Conservation (phyloP, 2,113 vertebrate genomes). For the Lipophrys pholis region DNA sequence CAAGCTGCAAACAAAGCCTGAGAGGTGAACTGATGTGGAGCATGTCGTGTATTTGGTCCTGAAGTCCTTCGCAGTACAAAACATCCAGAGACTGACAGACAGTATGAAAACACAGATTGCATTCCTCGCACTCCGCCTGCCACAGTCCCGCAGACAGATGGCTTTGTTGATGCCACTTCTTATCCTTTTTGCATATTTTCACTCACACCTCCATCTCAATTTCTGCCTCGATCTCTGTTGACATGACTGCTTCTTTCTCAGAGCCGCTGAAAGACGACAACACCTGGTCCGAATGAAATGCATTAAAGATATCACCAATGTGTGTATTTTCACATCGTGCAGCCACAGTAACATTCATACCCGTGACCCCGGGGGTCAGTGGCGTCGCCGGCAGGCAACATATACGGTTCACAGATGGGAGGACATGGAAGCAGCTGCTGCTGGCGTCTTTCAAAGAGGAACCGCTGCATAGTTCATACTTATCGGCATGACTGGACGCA, state of each 20-base stretch:
- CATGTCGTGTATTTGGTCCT: neutral
- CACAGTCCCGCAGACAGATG: slow-evolving; percentile 28
- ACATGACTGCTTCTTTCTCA: neutral
- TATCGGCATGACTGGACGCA: slow-evolving; percentile 37
- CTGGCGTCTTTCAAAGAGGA: slow-evolving; percentile 38
- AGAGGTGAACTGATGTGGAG: neutral
- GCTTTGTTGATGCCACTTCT: slow-evolving; percentile 25
- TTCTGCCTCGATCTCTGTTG: slow-evolving; percentile 2
- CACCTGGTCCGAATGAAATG: slow-evolving; percentile 54
- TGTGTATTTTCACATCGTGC: slow-evolving; percentile 52
- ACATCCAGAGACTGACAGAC: slow-evolving; percentile 18
- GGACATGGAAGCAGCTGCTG: slow-evolving; percentile 60
- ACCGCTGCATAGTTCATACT: slow-evolving; percentile 22
- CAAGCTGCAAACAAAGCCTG: slow-evolving; percentile 8
- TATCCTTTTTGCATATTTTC: slow-evolving; percentile 15
- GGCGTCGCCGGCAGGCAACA: slow-evolving; percentile 44
- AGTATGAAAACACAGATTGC: slow-evolving; percentile 39
- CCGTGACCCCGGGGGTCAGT: slow-evolving; percentile 56
- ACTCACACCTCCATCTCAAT: slow-evolving; percentile 16
- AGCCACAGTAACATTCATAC: slow-evolving; percentile 36
- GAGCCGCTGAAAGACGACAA: slow-evolving; percentile 14
- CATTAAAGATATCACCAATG: slow-evolving; percentile 42
- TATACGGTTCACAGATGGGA: slow-evolving; percentile 69
- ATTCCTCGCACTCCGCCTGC: slow-evolving; percentile 18
- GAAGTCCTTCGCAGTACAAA: slow-evolving; percentile 4